Base-by-base conservation (phyloP, 2,113 vertebrate genomes). In the Mobula birostris region DNA sequence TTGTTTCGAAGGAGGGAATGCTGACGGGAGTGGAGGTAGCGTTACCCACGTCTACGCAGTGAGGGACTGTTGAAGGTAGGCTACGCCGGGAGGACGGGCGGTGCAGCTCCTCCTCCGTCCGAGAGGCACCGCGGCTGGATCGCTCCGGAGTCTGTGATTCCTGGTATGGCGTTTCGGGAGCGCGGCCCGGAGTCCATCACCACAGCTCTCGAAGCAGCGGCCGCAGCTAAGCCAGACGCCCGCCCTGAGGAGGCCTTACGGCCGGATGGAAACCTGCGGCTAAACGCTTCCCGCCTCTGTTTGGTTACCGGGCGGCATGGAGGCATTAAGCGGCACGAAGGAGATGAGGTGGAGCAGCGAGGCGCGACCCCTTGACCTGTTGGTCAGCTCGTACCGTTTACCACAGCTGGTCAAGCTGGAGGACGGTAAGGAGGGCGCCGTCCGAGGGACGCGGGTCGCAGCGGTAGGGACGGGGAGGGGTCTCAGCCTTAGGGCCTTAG, bases 321-420 rank as follows among this genome's bases (percentile, higher is more conserved):
- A n/a, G 12, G 93, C 76, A 27, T 63, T 21, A n/a, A 74, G 93
- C 94, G 32, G 85, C 91, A 91, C 7, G 87, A 63, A 76, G 94
- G 94, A 94, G 79, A 95, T 99, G 94, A 98, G 98, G 95, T 99
- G 98, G 98, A 99, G 98, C 96, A 96, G 97, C 90, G 97, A 97
- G 95, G 96, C 98, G 90, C 95, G 98, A 70, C 98, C 98, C 0
- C 95, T 99, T 95, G 98, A 99, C 96, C 97, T 98, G 95, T 97
- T 99, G 63, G 97, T 99, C 96, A 98, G 98, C 95, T 96, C 97
- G 32, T 98, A 99, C 95, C 97, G 98, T 92, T 96, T 99, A 95
- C 98, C 98, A 11, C 98, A 99, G 95, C 97, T 99, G 95, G 98
- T 97, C 95, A 97, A 96, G 95, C 97, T 98, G 96, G 97, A 98